Conservation (phyloP, 1,140 invertebrate species). For the Camponotus vicinus region DNA sequence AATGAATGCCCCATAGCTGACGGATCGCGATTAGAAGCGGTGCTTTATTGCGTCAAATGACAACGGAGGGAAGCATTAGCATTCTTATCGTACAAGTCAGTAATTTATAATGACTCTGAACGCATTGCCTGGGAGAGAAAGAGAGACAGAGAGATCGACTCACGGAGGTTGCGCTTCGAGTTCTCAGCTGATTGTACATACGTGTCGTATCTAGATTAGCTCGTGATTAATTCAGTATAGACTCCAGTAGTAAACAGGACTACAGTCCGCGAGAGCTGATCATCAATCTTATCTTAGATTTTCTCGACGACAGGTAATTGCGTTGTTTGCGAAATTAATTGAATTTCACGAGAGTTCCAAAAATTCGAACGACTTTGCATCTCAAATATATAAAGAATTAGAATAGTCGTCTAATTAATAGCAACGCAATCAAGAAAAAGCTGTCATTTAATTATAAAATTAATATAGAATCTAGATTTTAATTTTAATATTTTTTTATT, state of each 20-base stretch:
- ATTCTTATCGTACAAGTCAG: conserved; percentile 60
- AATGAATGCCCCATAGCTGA: conserved; percentile 34
- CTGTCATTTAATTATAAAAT: neutral
- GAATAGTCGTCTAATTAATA: neutral
- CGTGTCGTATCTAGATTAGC: conserved; percentile 33
- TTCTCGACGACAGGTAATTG: conserved; percentile 2
- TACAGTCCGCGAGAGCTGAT: neutral
- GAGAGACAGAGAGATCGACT: neutral
- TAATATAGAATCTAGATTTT: neutral
- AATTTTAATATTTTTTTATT: neutral
- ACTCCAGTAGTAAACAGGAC: conserved; percentile 30
- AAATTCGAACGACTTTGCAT: neutral
- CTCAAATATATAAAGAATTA: neutral
- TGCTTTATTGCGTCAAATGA: conserved; percentile 13
- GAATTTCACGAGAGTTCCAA: conserved; percentile 3
- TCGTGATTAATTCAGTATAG: conserved; percentile 28
- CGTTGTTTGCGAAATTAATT: conserved; percentile 25
- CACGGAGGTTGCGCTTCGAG: neutral
- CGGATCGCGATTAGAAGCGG: conserved; percentile 9
- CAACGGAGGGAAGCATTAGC: conserved; percentile 43
- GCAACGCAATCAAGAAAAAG: neutral
- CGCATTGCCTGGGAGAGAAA: neutral
- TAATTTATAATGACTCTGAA: conserved; percentile 49
- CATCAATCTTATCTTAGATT: conserved; percentile 30
- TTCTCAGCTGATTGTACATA: neutral